Evolutionary conservation across 1,140 invertebrate species (phyloP).

Genomic region (Reticulitermes speratus): DNA sequence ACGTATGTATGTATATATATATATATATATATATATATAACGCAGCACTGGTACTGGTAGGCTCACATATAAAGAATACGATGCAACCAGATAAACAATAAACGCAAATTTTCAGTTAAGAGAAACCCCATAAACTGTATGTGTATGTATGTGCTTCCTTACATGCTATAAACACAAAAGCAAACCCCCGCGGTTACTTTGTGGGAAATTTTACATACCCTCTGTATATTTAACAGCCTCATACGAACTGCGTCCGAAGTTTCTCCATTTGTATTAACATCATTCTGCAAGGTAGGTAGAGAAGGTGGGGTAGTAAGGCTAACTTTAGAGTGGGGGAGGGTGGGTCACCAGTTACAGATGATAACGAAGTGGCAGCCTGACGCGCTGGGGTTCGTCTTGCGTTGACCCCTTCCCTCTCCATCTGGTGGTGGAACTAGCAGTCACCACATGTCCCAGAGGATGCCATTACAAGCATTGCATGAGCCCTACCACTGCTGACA

Average conservation of each 20-base stretch:
- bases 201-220: neutral
- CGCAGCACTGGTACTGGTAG: too few species aligned
- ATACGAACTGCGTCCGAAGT: neutral
- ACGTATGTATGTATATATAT: too few species aligned
- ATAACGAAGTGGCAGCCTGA: neutral
- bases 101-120: too few species aligned
- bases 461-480: neutral
- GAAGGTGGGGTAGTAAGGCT: neutral
- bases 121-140: too few species aligned
- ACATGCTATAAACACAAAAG: too few species aligned
- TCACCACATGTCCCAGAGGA: slow-evolving; percentile 21
- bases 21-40: too few species aligned
- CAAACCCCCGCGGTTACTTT: too few species aligned
- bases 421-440: neutral
- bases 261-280: neutral
- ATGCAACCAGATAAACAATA: too few species aligned
- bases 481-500: slow-evolving; percentile 20
- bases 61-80: too few species aligned
- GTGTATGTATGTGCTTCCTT: too few species aligned
- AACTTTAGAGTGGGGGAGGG: neutral
- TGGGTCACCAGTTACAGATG: neutral
- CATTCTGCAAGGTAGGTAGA: neutral
- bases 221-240: neutral
- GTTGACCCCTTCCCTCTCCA: slow-evolving; percentile 7
- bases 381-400: neutral